A percentile compares a stretch with the other conserved stretches of the same genome.
Evolutionary conservation across 2,797 vertebrate genomes (phyloP).

Genomic region (Avahi laniger): DNA sequence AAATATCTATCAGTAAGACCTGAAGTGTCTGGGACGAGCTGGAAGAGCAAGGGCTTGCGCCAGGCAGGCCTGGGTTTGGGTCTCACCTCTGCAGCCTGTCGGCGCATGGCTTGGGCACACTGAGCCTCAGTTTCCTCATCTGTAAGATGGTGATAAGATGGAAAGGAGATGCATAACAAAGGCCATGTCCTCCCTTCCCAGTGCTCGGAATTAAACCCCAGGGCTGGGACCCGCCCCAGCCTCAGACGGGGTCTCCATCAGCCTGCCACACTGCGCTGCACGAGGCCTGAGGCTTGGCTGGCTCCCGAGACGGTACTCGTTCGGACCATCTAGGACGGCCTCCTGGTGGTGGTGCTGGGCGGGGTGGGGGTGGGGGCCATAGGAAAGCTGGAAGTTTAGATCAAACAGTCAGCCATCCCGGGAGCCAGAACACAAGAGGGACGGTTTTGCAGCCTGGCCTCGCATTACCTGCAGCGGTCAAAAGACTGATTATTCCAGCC

Average conservation of each 20-base stretch:
- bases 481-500: slow-evolving; percentile 17
- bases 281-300: neutral
- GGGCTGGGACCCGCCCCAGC: neutral
- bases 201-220: neutral
- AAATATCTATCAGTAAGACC: neutral
- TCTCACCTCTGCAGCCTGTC: neutral
- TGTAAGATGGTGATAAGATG: neutral
- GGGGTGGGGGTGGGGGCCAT: neutral
- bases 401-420: slow-evolving; percentile 9
- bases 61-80: neutral
- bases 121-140: neutral
- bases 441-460: neutral
- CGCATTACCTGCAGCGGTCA: neutral
- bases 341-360: neutral
- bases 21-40: neutral
- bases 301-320: neutral
- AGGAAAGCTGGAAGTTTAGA: slow-evolving; percentile 15
- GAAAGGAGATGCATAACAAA: neutral
- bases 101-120: neutral
- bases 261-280: neutral
- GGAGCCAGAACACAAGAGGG: slow-evolving; percentile 50
- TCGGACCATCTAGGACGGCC: slow-evolving; percentile 22
- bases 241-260: neutral
- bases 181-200: neutral
- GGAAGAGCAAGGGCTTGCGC: neutral